Evolutionary conservation across 1,140 invertebrate genomes (phyloP), one percentile per base, ranked within the genome.

Genomic region (Venturia canescens): DNA sequence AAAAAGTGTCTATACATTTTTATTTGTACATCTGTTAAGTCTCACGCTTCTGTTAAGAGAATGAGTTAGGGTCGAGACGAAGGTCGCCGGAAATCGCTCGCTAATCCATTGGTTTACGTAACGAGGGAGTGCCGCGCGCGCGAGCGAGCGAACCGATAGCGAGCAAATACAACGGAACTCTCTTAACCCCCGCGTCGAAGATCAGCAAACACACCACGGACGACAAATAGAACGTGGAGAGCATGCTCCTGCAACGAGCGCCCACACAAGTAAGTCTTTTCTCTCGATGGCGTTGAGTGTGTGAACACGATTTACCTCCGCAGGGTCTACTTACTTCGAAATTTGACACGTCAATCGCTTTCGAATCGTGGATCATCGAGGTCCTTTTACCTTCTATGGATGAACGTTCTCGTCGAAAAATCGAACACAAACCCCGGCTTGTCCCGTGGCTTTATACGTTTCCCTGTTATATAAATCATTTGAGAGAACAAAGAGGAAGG

Each of bases 221-320:
- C 44, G 72, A 76, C 72, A 76, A 76, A 76, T 76, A 76, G 27
- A 76, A 76, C 72, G 72, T 76, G 48, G 72, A 63, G 53, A 18
- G 66, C 27, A 31, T 69, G 16, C 66, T 69, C 15, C n/a, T 76
- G 9, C 53, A 63, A 53, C 50, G 31, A 53, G 2, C 3, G 11
- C 26, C 80, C 66, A 31, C 29, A 31, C 21, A 1, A 0, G 15
- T 31, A 69, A 31, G 29, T 31, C 66, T 29, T 27, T 4, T 27
- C 9, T 63, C 26, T 21, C 16, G n/a, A 13, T 27, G 23, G 60
- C 53, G 53, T 57, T n/a, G 11, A 44, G 38, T 44, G 38, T 44
- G 13, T 44, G 38, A 44, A 44, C 38, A 11, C 7, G 38, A 1
- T 9, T 44, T 44, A 44, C 38, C 50, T 53, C 18, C 16, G 50